Base-by-base conservation (phyloP, 2,888 invertebrate species). In the Cryptocephalus moraei region DNA sequence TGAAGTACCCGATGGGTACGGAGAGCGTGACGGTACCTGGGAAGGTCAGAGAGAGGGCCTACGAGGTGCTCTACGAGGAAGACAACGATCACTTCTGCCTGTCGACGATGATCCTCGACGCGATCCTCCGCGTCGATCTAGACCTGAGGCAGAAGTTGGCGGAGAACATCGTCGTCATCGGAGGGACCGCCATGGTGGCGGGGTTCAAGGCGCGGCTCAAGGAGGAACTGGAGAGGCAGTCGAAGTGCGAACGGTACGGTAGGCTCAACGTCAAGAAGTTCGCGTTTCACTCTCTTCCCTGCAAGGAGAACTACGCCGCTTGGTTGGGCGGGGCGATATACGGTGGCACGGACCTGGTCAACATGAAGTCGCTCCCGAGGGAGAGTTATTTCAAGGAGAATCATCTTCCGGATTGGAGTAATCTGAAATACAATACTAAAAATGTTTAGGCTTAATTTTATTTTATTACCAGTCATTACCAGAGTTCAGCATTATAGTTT, bases 321-420 rank as follows among this genome's bases (percentile, higher is more conserved):
- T 96, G 95, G 94, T 72, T 90, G 32, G 94, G 94, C 67, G 86
- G 84, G 46, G 81, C 88, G 8, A 79, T 90, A 54, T 84, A 86
- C 65, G 86, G 87, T 41, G 81, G 84, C 33, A 82, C 87, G 1
- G 86, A 87, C 62, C 77, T 85, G 49, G 71, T 89, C 33, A 75
- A 78, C 33, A 76, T 80, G 46, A 78, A 86, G 40, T 86, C 86
- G 9, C 66, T 90, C 39, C 76, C 82, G 0, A 81, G 86, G 55
- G 93, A 94, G 60, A 73, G 73, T 44, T 94, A 86, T 73, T 71
- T 82, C 49, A 80, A 81, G 59, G 73, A 75, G 49, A 79, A 79
- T 40, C 73, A 81, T 48, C 77, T 93, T 45, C 86, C 87, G 2
- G 92, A 93, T 73, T 93, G 93, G 93, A 78, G 81, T 39, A 79